phyloP scores from a whole-genome alignment of 2,797 vertebrate species.

The Taenioides sp. region DNA sequence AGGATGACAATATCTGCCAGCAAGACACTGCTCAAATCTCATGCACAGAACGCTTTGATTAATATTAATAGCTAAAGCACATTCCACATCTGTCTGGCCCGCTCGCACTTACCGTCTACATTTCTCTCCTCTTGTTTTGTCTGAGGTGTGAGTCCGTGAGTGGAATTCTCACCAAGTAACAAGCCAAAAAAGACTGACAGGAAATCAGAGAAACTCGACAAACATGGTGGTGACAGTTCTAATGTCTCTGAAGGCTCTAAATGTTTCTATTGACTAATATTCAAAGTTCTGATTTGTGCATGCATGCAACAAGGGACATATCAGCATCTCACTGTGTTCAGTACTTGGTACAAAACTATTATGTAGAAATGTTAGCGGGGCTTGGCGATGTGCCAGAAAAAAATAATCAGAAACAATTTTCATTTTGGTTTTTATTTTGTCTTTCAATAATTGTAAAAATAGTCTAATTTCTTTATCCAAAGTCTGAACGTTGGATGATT shows the following conservation, averaged over 20 bases:
- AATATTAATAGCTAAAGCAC: constrained; percentile 55
- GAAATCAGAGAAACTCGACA: neutral
- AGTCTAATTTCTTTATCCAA: no score
- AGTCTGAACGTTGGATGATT: no score
- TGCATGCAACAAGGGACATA: neutral
- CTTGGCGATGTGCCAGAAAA: no score
- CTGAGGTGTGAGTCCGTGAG: constrained; percentile 36
- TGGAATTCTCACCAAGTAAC: constrained; percentile 43
- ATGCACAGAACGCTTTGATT: constrained; percentile 55
- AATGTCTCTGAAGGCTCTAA: neutral
- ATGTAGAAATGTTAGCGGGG: neutral
- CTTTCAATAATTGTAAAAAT: no score
- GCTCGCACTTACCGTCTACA: constrained; percentile 23
- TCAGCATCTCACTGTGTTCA: neutral
- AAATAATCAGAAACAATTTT: no score
- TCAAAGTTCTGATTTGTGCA: neutral
- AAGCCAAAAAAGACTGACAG: constrained; percentile 33
- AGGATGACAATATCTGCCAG: constrained; percentile 39
- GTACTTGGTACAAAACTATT: neutral
- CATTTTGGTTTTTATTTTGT: no score
- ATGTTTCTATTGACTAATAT: neutral
- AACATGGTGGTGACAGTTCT: neutral
- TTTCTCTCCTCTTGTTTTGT: constrained; percentile 42
- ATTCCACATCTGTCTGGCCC: constrained; percentile 30
- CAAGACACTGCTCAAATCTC: constrained; percentile 43